Evolutionary conservation across 2,888 invertebrate genomes (phyloP), one percentile per base, ranked within the genome.

Genomic region (Heterodera filipjevi): DNA sequence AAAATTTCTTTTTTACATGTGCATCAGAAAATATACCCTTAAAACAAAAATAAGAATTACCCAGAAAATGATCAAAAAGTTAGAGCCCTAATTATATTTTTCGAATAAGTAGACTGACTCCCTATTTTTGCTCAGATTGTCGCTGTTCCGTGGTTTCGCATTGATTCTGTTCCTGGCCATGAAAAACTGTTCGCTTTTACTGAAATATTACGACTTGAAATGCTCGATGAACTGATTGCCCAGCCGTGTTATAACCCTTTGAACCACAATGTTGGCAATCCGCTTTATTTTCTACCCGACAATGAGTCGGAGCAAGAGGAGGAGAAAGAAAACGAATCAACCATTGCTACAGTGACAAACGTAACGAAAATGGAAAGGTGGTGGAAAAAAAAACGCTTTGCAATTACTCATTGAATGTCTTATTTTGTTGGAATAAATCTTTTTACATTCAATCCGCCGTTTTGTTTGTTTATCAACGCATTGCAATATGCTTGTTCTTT

Each of bases 111-210:
- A n/a, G n/a, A 49, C 19, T 14, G 12, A 30, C 3, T 12, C 39
- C 33, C 30, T 19, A 10, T 35, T 12, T 14, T 49, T 64, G 22
- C 46, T 72, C 35, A 77, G 77, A 72, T 72, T 32, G 30, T n/a
- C 32, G 71, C 35, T 27, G n/a, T 68, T 32, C 77, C 77, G 16
- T 77, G 77, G 77, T 46, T 77, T 59, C 68, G 33, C 44, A 35
- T 77, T 35, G 39, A 70, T 14, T 39, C 68, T 39, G 49, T 49
- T 14, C 70, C 53, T 44, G 49, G 71, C 35, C 49, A 77, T 30
- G 8, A 70, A 44, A 77, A 77, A 49, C 16, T 77, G 30, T 39
- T 71, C 39, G 71, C 39, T 16, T 77, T 77, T 71, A 70, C 33
- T 14, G 49, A 77, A 46, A 71, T 71, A 44, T 32, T 77, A 8